Evolutionary conservation across 2,113 vertebrate species (phyloP), one percentile per base, ranked within the genome.

Genomic region (Hippocampus mohnikei): DNA sequence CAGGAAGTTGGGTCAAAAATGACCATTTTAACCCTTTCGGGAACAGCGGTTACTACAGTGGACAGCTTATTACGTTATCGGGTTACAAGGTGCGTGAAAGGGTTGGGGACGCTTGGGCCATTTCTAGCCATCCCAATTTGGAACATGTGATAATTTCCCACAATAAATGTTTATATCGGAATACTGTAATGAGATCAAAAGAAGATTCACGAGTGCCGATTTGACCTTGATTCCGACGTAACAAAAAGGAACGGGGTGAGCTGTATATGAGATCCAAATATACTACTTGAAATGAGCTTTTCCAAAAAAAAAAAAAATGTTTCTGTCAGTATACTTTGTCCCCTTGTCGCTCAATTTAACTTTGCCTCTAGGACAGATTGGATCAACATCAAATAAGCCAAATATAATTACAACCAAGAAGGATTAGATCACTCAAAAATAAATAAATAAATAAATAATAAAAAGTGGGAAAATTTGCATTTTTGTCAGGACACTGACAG

Each of bases 401-500:
- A 67, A 67, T 67, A 53, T 55, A 67, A 67, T 53, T 67, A 37
- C 48, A 67, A 67, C 29, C 21, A 55, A 50, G 65, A 66, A 48
- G 66, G 20, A 67, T 67, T 67, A 67, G 66, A 67, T 67, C 27
- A 67, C 1, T 50, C 25, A 20, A 48, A 29, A 66, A 29, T 29
- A 29, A 66, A 29, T 21, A 53, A 33, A 33, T 33, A 6, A 66
- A 20, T 21, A 55, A 33, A 18, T 18, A 33, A 18, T n/a, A 66
- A 63, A 5, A 21, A 42, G 2, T 2, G 8, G 23, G 50, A 20
- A 33, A 11, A 66, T 64, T 42, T 7, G 41, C 66, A 67, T 67
- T 55, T 1, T 20, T n/a, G 66, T 53, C 29, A n/a, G 29, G 42
- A 44, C 23, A 64, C n/a, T 42, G 61, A 42, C 61, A 63, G 21